Evolutionary conservation across 2,888 invertebrate species (phyloP).

Genomic region (Ormyrus nitidulus): DNA sequence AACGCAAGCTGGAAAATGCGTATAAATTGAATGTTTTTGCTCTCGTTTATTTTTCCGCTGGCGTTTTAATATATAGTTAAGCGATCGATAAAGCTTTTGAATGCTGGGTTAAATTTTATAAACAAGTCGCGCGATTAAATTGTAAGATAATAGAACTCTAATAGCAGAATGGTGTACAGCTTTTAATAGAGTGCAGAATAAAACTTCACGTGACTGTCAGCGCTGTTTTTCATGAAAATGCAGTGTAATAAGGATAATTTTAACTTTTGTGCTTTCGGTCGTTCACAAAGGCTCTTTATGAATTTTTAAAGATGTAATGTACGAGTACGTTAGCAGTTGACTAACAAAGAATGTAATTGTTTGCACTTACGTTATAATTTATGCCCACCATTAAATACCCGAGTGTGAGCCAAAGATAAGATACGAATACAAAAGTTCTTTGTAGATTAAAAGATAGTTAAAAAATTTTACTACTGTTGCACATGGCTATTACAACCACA

Average conservation of each 20-base stretch:
- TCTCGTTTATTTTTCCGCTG: too few relatives aligned
- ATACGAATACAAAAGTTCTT: constrained; percentile 50
- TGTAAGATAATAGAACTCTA: too few relatives aligned
- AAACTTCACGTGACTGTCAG: background rate
- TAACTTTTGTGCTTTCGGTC: background rate
- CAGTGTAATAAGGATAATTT: background rate
- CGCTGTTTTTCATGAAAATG: background rate
- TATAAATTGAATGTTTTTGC: too few relatives aligned
- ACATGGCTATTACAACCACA: constrained; percentile 20
- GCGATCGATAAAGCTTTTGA: too few relatives aligned
- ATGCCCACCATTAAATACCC: constrained; percentile 50
- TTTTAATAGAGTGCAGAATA: background rate
- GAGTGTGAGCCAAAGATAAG: constrained; percentile 50
- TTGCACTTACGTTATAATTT: constrained; percentile 47
- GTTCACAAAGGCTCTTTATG: constrained; percentile 27
- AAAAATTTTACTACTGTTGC: constrained; percentile 43
- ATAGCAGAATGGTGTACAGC: too few relatives aligned
- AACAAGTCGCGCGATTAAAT: too few relatives aligned
- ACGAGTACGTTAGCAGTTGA: constrained; percentile 6
- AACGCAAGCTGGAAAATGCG: too few relatives aligned
- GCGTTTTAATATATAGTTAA: too few relatives aligned
- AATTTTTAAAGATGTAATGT: constrained; percentile 28
- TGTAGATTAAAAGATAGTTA: constrained; percentile 43
- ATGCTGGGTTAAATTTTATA: too few relatives aligned
- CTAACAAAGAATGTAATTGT: constrained; percentile 52